phyloP scores from a whole-genome alignment of 2,113 vertebrate species.

The Procavia capensis region DNA sequence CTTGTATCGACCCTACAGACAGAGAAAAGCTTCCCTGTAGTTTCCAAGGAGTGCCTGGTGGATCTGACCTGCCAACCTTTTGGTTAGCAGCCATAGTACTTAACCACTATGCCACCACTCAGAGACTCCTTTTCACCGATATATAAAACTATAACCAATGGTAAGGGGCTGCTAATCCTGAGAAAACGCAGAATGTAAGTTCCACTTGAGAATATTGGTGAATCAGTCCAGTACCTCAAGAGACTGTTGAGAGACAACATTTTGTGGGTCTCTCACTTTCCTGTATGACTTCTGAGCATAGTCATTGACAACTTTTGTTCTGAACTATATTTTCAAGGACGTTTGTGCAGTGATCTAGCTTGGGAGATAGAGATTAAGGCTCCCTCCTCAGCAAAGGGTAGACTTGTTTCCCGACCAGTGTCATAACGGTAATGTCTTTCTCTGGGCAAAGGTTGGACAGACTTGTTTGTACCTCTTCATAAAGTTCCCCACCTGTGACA shows the following conservation, averaged over 20 bases:
- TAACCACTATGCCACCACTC: too few species aligned
- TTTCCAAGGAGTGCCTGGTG: too few species aligned
- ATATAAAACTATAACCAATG: neutral
- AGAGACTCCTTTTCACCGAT: neutral
- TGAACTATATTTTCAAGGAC: neutral
- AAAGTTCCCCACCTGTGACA: neutral
- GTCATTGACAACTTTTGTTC: neutral
- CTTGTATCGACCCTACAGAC: too few species aligned
- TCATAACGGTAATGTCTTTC: slow-evolving; percentile 22
- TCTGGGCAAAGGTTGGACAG: neutral
- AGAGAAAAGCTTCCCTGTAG: too few species aligned
- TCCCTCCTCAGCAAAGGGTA: neutral
- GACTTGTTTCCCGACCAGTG: neutral
- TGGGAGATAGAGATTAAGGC: neutral
- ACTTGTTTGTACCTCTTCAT: neutral
- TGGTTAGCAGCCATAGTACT: too few species aligned
- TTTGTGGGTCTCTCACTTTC: neutral
- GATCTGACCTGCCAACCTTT: too few species aligned
- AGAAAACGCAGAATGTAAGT: neutral
- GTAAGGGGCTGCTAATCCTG: rapidly evolving
- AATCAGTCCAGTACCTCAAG: neutral
- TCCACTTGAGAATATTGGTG: neutral
- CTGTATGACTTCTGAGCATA: neutral
- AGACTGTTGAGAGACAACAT: neutral
- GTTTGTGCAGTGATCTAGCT: neutral